Evolutionary conservation across 1,140 invertebrate genomes (phyloP).

Genomic region (Saccostrea glomerata): DNA sequence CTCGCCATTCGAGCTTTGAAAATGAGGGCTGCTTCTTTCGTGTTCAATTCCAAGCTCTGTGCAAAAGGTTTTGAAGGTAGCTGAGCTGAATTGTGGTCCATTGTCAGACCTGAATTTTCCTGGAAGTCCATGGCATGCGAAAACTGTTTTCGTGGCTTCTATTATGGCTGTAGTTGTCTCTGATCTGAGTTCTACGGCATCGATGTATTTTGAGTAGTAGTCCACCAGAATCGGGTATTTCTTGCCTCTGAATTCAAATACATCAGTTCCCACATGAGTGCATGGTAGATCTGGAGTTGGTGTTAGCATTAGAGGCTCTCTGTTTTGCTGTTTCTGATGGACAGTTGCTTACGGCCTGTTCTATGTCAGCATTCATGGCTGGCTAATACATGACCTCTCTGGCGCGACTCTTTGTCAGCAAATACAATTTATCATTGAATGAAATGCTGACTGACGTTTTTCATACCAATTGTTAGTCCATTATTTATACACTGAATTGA

Average conservation of each 20-base stretch:
- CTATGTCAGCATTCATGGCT: conserved; percentile 78
- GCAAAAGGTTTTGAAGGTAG: too few relatives aligned
- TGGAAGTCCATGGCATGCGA: conserved; percentile 59
- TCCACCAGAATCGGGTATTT: conserved; percentile 58
- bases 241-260: conserved; percentile 54
- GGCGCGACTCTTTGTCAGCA: conserved; percentile 73
- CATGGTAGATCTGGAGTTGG: conserved; percentile 36
- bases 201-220: conserved; percentile 59
- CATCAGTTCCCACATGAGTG: conserved; percentile 49
- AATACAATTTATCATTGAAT: too few relatives aligned
- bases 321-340: conserved; percentile 54
- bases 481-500: too few relatives aligned
- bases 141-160: conserved; percentile 6
- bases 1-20: conserved; percentile 51
- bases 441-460: too few relatives aligned
- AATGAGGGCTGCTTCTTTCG: conserved; percentile 58
- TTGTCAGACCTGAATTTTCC: conserved; percentile 77
- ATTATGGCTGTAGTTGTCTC: background rate
- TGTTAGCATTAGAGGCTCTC: conserved; percentile 39
- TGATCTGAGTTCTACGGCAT: conserved; percentile 40
- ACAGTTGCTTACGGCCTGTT: conserved; percentile 77
- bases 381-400: conserved; percentile 77
- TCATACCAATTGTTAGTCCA: too few relatives aligned
- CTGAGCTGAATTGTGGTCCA: too few relatives aligned
- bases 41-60: too few relatives aligned